A percentile compares a stretch with the other conserved stretches of the same genome.
Evolutionary conservation across 1,140 invertebrate genomes (phyloP).

Genomic region (Anastatus disparis): DNA sequence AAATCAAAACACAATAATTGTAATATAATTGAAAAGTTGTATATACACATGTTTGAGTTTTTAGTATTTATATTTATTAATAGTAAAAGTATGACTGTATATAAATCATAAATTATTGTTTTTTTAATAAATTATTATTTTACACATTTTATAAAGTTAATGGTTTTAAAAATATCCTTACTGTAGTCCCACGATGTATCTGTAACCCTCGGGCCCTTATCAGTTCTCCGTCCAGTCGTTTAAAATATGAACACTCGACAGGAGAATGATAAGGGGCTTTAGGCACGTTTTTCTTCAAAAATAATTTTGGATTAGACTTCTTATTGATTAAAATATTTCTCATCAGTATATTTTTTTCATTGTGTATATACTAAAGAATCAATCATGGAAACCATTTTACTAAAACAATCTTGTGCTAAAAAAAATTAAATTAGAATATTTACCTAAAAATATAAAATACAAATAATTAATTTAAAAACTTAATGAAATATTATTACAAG

Average conservation of each 20-base stretch:
- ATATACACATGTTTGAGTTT: too few species aligned
- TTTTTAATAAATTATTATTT: conserved; percentile 14
- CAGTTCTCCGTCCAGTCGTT: conserved; percentile 81
- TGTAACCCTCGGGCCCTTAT: conserved; percentile 77
- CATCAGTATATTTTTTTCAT: too few species aligned
- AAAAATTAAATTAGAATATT: too few species aligned
- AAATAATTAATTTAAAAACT: too few species aligned
- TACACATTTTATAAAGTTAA: not conserved
- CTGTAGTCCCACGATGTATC: conserved; percentile 57
- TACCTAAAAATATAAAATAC: too few species aligned
- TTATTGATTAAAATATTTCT: not conserved
- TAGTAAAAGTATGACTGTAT: too few species aligned
- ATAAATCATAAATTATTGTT: conserved; percentile 1
- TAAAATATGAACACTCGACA: conserved; percentile 72
- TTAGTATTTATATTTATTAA: not conserved
- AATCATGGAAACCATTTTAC: too few species aligned
- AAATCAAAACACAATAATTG: not conserved
- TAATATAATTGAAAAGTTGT: conserved; percentile 14
- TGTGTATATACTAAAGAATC: too few species aligned
- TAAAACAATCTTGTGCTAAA: too few species aligned
- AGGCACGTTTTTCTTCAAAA: conserved; percentile 61
- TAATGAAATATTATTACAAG: too few species aligned
- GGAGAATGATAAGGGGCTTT: conserved; percentile 78
- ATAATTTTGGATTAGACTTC: not conserved
- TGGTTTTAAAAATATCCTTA: not conserved